Percentiles rank a stretch among this genome's conserved stretches.
phyloP scores from a whole-genome alignment of 2,797 vertebrate species.

The Leucoraja ocellata region DNA sequence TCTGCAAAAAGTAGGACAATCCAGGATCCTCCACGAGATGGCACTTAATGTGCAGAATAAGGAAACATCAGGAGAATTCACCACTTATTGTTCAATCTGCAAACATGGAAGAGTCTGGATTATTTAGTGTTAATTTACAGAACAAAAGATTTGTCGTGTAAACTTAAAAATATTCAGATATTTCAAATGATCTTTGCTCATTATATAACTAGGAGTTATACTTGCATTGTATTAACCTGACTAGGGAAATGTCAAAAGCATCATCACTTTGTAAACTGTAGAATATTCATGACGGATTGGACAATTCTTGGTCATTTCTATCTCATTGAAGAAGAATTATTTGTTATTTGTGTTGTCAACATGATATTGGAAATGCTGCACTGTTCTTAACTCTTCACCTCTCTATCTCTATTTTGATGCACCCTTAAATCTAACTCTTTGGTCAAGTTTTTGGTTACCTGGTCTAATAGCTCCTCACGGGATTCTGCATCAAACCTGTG shows the following conservation, averaged over 20 bases:
- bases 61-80: background rate
- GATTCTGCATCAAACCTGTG: no score
- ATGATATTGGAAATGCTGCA: background rate
- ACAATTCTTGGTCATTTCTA: background rate
- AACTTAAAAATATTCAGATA: background rate
- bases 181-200: background rate
- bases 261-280: background rate
- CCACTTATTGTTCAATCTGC: background rate
- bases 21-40: background rate
- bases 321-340: no score
- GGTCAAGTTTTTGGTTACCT: no score
- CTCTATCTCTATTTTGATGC: no score
- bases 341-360: background rate
- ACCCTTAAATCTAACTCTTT: no score
- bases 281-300: background rate
- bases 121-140: background rate
- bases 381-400: background rate
- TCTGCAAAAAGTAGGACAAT: background rate
- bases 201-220: background rate
- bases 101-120: no score
- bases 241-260: background rate
- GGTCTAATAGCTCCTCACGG: no score
- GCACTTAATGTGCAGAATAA: background rate
- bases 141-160: background rate
- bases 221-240: background rate